Conservation (phyloP, 2,113 vertebrate genomes). For the Natator depressus region DNA sequence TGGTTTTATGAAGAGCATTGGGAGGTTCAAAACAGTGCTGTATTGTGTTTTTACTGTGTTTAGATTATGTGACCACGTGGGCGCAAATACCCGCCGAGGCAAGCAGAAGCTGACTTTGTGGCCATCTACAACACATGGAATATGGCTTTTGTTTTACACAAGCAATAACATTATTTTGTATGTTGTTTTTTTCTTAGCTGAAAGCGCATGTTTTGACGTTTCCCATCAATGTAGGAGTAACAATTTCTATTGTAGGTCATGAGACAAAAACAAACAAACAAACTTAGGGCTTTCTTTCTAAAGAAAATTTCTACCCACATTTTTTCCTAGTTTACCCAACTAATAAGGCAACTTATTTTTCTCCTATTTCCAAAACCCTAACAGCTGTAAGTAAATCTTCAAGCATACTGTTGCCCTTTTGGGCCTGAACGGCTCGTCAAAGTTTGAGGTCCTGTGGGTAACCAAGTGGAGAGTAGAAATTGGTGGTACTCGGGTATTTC, state of each 20-base stretch:
- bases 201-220: slow-evolving; percentile 54
- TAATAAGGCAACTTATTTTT: not conserved
- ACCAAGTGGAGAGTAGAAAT: not conserved
- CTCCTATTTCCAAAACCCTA: slow-evolving; percentile 19
- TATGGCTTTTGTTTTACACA: slow-evolving; percentile 47
- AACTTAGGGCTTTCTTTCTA: slow-evolving; percentile 21
- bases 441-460: not conserved
- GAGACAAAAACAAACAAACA: slow-evolving; percentile 44
- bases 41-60: slow-evolving; percentile 64
- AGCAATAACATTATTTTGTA: slow-evolving; percentile 39
- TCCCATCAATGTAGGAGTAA: slow-evolving; percentile 60
- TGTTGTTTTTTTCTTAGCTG: slow-evolving; percentile 48
- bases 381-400: slow-evolving; percentile 5
- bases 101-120: slow-evolving; percentile 65
- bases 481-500: not conserved
- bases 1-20: slow-evolving; percentile 65
- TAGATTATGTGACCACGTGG: slow-evolving; percentile 50
- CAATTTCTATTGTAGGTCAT: slow-evolving; percentile 54
- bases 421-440: not conserved
- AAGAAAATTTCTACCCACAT: not conserved
- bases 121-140: slow-evolving; percentile 42
- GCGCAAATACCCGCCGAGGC: slow-evolving; percentile 54
- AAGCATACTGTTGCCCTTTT: not conserved
- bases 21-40: slow-evolving; percentile 27
- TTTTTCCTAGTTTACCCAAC: not conserved